phyloP scores from a whole-genome alignment of 2,113 vertebrate genomes.

The Hippocampus mohnikei region DNA sequence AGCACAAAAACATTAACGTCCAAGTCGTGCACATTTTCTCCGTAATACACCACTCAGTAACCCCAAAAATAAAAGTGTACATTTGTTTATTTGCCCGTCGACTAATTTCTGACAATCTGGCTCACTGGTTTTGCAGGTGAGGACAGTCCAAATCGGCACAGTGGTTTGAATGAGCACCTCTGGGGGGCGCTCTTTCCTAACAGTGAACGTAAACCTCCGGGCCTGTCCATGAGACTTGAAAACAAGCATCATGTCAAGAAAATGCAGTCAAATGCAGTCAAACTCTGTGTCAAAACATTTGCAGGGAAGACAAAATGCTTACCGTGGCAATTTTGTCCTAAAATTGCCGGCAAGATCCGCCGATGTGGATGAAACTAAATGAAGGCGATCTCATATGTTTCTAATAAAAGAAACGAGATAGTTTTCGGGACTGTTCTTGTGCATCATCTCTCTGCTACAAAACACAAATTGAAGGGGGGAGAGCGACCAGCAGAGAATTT shows the following conservation, averaged over 20 bases:
- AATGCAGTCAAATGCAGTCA: not conserved
- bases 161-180: constrained; percentile 49
- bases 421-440: not conserved
- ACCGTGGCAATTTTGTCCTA: not conserved
- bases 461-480: constrained; percentile 11
- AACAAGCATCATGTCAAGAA: constrained; percentile 7
- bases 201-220: constrained; percentile 58
- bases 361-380: too few species aligned
- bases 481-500: constrained; percentile 28
- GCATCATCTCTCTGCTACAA: not conserved
- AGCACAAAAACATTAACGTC: not conserved
- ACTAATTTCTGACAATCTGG: constrained; percentile 26
- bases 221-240: constrained; percentile 55
- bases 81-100: not conserved
- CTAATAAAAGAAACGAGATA: not conserved
- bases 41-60: not conserved
- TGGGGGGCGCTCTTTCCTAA: constrained; percentile 65
- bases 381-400: too few species aligned
- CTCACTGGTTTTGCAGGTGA: constrained; percentile 54
- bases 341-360: not conserved
- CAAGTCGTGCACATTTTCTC: not conserved
- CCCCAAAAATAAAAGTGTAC: not conserved
- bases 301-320: too few species aligned
- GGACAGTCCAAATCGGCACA: constrained; percentile 52
- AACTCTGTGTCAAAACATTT: not conserved